Base-by-base conservation (phyloP, 2,888 invertebrate genomes). In the Xylocampa areola region DNA sequence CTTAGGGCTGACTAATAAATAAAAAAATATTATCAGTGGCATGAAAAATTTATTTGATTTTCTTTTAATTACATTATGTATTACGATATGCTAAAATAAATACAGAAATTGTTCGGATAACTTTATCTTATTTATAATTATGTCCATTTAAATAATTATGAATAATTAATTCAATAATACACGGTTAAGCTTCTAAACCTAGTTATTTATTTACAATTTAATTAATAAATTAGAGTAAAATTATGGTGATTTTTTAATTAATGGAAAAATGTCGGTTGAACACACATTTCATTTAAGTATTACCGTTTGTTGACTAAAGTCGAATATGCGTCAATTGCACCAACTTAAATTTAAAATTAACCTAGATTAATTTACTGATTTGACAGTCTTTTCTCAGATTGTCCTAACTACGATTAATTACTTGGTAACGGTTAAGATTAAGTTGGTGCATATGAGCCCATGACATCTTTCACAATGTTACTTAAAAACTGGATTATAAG, bases 1-100 rank as follows among this genome's bases (percentile, higher is more conserved):
- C 8, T 25, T 40, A 6, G 6, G 10, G 6, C 17, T 10, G 4
- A 41, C 16, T 7, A 19, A 2, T 19, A 62, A 73, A 76, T 70
- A 61, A 79, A 78, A 80, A 76, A 65, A 59, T 57, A 59, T 1
- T 61, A 50, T 90, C 90, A 90, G 92, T 92, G 91, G 90, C 92
- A 88, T 94, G 92, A 92, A 92, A 93, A 94, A 91, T 92, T 92
- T 92, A 92, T 91, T 91, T 88, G 83, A 89, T 90, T 90, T 90
- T 88, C 86, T 87, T 91, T 92, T 89, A 89, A 91, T 92, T 91
- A 92, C 89, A 92, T 88, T 86, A 88, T 67, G 55, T 74, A 76
- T 76, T 84, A 88, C 81, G 79, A 86, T 92, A 92, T 89, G 87
- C 90, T 94, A 93, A 91, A 94, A 94, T 94, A 94, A 94, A 93